Base-by-base conservation (phyloP, 92 coral and sea anemone genomes). In the Umimayanthus kanabou region DNA sequence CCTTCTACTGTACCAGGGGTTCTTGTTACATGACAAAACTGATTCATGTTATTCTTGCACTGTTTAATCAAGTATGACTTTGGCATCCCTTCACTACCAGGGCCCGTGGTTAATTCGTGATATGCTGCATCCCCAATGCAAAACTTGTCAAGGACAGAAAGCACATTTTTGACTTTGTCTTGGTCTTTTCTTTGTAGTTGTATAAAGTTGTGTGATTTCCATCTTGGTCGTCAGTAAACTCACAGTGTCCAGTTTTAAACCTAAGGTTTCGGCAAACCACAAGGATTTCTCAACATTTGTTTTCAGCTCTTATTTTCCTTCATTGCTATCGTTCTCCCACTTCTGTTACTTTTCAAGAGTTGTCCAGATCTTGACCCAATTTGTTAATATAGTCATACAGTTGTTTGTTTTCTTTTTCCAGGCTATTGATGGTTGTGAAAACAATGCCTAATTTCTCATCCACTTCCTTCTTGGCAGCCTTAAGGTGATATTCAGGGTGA, bases 51-150 rank as follows among this genome's bases (percentile, higher is more conserved):
- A 6, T 73, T 79, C 74, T 85, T 88, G 87, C 94, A 91, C 53
- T 91, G 94, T 39, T 85, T 91, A 11, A 89, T 89, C 53, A 91
- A 45, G 37, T 91, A 89, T 18, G 90, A 84, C 45, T 90, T 71
- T 39, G 94, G 94, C 39, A 81, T 69, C 15, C 67, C 88, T 42
- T 91, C 91, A 29, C 93, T 93, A 29, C 85, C 86, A 80, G 88
- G 80, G 71, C 86, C 50, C 92, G 91, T 85, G 77, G 93, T 88
- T 69, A 93, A 84, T 87, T 93, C 95, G 66, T 91, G 93, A 77
- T 91, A 93, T 39, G 92, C 95, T 25, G 92, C 90, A 77, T 93
- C 94, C 25, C 94, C 92, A 30, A 93, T 85, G 67, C 95, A 90
- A 86, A 93, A 93, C 80, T 89, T 91, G 84, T 93, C 95, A 7